Evolutionary conservation across 2,797 vertebrate genomes (phyloP).

Genomic region (Eulemur albifrons): DNA sequence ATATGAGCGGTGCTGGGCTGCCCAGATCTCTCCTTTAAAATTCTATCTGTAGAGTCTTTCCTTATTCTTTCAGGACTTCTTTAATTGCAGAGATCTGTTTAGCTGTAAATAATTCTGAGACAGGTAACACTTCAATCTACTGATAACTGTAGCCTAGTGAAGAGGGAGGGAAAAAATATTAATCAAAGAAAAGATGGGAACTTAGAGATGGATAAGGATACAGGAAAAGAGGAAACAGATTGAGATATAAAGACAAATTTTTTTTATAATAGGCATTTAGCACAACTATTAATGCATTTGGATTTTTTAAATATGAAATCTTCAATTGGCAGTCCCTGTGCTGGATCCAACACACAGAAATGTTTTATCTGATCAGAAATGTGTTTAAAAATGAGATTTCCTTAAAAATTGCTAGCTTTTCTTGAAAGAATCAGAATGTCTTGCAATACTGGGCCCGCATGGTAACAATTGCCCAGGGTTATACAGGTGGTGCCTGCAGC

Average conservation of each 20-base stretch:
- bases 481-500: accelerated
- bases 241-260: background rate
- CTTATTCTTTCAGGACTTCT: background rate
- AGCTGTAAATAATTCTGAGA: background rate
- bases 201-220: background rate
- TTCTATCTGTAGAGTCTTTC: background rate
- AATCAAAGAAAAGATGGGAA: background rate
- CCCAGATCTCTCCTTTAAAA: background rate
- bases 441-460: accelerated
- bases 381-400: background rate
- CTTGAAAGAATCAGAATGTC: background rate
- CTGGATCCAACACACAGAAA: background rate
- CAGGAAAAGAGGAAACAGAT: background rate
- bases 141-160: background rate
- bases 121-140: background rate
- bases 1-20: accelerated
- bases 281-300: background rate
- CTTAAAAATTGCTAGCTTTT: background rate
- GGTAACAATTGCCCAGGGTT: background rate
- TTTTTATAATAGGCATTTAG: background rate
- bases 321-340: background rate
- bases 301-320: background rate
- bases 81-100: background rate
- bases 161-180: background rate
- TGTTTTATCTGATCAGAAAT: background rate